Conservation (phyloP, 2,797 vertebrate genomes). For the Oreortyx pictus region DNA sequence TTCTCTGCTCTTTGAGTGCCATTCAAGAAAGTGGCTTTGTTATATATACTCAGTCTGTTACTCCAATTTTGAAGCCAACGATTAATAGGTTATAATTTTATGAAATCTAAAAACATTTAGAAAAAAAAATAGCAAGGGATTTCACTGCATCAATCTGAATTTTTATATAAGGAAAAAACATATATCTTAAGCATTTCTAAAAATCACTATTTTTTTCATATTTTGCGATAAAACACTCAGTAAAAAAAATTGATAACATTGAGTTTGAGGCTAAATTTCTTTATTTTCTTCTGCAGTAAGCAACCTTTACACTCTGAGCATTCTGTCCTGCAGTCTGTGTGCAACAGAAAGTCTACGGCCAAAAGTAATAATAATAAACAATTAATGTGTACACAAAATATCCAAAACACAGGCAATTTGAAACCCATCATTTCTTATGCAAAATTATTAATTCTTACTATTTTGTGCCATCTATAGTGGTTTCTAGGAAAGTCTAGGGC, state of each 20-base stretch:
- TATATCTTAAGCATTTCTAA: neutral
- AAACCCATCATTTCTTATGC: neutral
- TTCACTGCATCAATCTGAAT: neutral
- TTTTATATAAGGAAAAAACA: neutral
- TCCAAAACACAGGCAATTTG: neutral
- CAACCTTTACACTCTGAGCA: neutral
- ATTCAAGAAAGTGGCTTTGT: neutral
- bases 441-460: neutral
- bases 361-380: neutral
- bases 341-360: neutral
- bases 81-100: neutral
- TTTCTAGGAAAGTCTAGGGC: neutral
- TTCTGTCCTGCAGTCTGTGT: neutral
- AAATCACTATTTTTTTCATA: neutral
- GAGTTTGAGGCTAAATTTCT: neutral
- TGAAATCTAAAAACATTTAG: neutral
- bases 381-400: neutral
- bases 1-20: neutral
- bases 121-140: neutral
- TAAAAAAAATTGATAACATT: neutral
- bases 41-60: neutral
- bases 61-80: neutral
- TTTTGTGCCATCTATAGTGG: neutral
- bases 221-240: neutral
- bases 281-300: neutral